Base-by-base conservation (phyloP, 2,113 vertebrate genomes). In the Electrona antarctica region DNA sequence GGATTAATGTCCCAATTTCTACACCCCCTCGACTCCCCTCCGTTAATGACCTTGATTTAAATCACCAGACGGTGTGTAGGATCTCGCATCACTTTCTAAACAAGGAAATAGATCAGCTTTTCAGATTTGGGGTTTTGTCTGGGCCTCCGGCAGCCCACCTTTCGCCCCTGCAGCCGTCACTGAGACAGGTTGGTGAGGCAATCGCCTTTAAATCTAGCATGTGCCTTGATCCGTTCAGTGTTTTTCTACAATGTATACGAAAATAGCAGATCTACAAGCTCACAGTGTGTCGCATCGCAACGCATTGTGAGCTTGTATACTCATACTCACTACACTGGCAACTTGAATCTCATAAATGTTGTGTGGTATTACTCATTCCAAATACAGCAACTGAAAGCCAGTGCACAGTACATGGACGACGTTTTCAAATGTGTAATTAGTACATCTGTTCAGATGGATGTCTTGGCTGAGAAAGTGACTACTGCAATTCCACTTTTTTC, bases 31-130 rank as follows among this genome's bases (percentile, higher is more conserved):
- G 69, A 80, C 82, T 83, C 85, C 83, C 85, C 83, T 80, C 80
- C 80, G 80, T 85, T 90, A 90, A 92, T 88, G 86, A 91, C 92
- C 79, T 93, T 91, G 84, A 92, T 91, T 92, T 87, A 92, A 92
- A 91, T 92, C 87, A 87, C 85, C 80, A 82, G 76, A 81, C 60
- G 80, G 73, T 87, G 61, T 69, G 74, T 85, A 71, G 80, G 79
- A 85, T 87, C 80, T 82, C 71, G 73, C 74, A 67, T 77, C 80
- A 80, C 82, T 69, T 55, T 76, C 65, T 70, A 74, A 88, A 87
- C 81, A 80, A 73, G 79, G 78, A 69, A 85, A 83, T 83, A 89
- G 79, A 90, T 87, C 82, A 87, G 84, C 60, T 77, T 83, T 41
- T 83, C 83, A 77, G 78, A 59, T 41, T 41, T 71, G 70, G 79